Base-by-base conservation (phyloP, 2,888 invertebrate genomes). In the Uropetala carovei region DNA sequence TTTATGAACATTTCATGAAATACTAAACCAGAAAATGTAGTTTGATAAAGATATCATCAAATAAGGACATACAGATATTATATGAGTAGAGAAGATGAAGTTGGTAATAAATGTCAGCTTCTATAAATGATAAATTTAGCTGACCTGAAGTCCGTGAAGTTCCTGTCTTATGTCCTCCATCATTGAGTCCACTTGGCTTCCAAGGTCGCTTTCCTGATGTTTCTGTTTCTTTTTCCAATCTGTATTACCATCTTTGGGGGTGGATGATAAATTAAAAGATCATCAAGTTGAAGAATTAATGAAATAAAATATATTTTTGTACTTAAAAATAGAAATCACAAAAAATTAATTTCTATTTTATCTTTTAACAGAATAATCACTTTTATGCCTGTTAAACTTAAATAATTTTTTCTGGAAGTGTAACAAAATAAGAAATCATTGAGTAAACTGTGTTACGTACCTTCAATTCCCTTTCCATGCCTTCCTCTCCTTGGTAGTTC, bases 111-210 rank as follows among this genome's bases (percentile, higher is more conserved):
- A 27, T 75, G 22, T 2, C 11, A 75, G 27, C 11, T 22, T 22
- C 68, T 68, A 16, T 3, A 13, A 22, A 9, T 27, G 18, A 7
- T 10, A 4, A 75, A 18, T 27, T 56, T 91, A 83, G 84, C 93
- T 94, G 94, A 96, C 96, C 95, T 96, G 96, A 92, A 97, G 94
- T n/a, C 96, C 96, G 93, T 95, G 95, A 92, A 97, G 95, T 94
- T 97, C 96, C 93, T 96, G 96, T 94, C 96, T 96, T 92, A 97
- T 96, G 92, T 95, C 96, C 64, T 93, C 92, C 92, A 94, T 93
- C 89, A 94, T 93, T 57, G 93, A 92, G 30, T 94, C 94, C 58
- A 94, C 93, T 64, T 85, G 60, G 22, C 68, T 83, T 93, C 93
- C 93, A 92, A 93, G 93, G 82, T 93, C 93, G 75, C 93, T 95